These are phyloP conservation scores for Leptopilina boulardi DNA, from an alignment of 1,140 invertebrate genomes.

Conservation along the genomic window DNA sequence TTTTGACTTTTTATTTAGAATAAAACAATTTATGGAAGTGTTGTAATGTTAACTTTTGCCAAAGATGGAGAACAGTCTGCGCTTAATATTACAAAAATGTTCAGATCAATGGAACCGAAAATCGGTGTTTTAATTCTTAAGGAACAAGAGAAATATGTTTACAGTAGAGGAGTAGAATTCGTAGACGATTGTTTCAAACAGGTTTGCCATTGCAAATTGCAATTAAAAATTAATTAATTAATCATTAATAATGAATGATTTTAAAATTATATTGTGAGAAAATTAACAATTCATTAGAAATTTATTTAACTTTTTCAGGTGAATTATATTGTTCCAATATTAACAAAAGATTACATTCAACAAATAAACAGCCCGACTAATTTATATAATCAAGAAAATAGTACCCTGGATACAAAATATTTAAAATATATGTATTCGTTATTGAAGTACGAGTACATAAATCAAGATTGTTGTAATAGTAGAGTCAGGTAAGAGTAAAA, in stretches of 20 bases:
- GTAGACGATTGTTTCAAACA: conserved; percentile 68
- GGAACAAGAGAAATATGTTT: conserved; percentile 65
- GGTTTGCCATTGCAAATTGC: conserved; percentile 43
- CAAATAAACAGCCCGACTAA: conserved; percentile 49
- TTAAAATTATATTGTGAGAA: too few relatives aligned
- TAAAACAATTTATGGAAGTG: conserved; percentile 52
- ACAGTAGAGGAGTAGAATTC: conserved; percentile 62
- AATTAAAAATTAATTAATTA: too few relatives aligned
- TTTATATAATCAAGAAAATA: conserved; percentile 41
- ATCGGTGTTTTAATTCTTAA: conserved; percentile 67
- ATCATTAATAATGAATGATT: too few relatives aligned
- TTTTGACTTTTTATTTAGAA: conserved; percentile 34
- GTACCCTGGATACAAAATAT: conserved; percentile 62
- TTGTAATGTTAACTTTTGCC: conserved; percentile 66
- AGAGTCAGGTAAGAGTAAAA: conserved; percentile 59
- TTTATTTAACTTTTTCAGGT: conserved; percentile 52
- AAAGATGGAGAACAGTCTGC: conserved; percentile 56
- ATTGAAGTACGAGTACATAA: conserved; percentile 61
- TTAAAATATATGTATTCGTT: conserved; percentile 66
- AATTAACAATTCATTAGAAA: too few relatives aligned
- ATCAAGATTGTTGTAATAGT: conserved; percentile 61
- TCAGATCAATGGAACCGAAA: conserved; percentile 60
- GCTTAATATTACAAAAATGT: conserved; percentile 57
- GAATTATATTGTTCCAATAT: conserved; percentile 66
- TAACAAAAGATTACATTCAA: conserved; percentile 61